Conservation (phyloP, 2,797 vertebrate species). For the Xerus rutilus region DNA sequence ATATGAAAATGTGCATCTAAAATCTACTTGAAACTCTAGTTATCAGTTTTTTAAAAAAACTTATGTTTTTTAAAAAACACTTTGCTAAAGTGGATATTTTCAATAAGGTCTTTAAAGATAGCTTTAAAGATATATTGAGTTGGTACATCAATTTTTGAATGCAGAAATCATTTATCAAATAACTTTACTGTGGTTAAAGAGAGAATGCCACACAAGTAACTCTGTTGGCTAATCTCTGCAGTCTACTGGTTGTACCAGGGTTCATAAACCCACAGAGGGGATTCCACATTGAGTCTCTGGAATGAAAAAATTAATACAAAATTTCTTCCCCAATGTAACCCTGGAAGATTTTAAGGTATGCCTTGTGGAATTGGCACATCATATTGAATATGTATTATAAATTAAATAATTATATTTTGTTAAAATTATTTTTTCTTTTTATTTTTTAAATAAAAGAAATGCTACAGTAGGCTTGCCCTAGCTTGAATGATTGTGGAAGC, state of each 20-base stretch:
- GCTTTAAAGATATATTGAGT: constrained; percentile 36
- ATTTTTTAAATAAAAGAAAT: constrained; percentile 43
- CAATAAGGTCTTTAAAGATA: constrained; percentile 36
- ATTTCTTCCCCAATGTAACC: neutral
- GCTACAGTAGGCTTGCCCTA: neutral
- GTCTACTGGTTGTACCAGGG: neutral
- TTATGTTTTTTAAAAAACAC: neutral
- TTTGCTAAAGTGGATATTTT: constrained; percentile 20
- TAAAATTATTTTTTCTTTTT: constrained; percentile 62
- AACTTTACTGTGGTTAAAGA: constrained; percentile 34
- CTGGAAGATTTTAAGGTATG: constrained; percentile 23
- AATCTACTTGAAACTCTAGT: constrained; percentile 60
- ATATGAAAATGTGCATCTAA: constrained; percentile 47
- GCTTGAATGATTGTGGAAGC: constrained; percentile 8
- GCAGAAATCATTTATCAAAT: neutral
- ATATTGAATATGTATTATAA: constrained; percentile 47
- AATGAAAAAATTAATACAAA: neutral
- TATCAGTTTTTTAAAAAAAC: neutral
- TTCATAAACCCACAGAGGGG: neutral
- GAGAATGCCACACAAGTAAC: neutral
- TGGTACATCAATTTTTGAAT: constrained; percentile 29
- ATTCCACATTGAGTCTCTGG: neutral
- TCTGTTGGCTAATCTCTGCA: neutral
- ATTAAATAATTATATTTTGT: constrained; percentile 49
- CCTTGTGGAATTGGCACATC: constrained; percentile 45